Evolutionary conservation across 1,140 invertebrate species (phyloP).

Genomic region (Laupala kohalensis): DNA sequence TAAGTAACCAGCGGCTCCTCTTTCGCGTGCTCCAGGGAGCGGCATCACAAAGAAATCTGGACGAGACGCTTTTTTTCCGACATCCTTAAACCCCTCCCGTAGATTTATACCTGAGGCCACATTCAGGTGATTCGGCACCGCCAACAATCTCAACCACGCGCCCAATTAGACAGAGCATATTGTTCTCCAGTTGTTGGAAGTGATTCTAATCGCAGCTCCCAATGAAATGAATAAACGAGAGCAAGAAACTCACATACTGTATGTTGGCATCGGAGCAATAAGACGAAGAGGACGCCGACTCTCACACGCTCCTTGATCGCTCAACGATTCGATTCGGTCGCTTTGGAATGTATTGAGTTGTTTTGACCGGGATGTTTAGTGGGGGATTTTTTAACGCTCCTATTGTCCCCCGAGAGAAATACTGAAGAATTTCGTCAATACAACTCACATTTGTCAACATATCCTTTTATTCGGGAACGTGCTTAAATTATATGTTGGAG

Average conservation of each 20-base stretch:
- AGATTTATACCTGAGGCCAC: not conserved
- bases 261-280: not conserved
- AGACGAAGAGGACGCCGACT: too few species aligned
- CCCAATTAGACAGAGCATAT: not conserved
- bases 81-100: not conserved
- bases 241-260: not conserved
- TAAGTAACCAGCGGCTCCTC: too few species aligned
- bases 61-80: not conserved
- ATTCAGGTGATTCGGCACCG: not conserved
- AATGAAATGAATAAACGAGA: not conserved
- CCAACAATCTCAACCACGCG: not conserved
- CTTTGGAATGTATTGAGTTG: too few species aligned
- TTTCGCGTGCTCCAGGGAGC: too few species aligned
- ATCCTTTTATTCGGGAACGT: too few species aligned
- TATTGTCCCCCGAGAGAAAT: too few species aligned
- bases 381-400: too few species aligned
- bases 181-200: not conserved
- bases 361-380: not conserved
- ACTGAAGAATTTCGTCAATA: too few species aligned
- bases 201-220: not conserved
- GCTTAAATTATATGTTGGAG: too few species aligned
- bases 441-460: too few species aligned
- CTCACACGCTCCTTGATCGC: too few species aligned
- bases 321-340: too few species aligned
- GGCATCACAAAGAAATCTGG: not conserved